A percentile compares a stretch with the other conserved stretches of the same genome.
These are phyloP conservation scores for Seison nebaliae DNA, from an alignment of 1,140 invertebrate genomes.

Conservation along the genomic window DNA sequence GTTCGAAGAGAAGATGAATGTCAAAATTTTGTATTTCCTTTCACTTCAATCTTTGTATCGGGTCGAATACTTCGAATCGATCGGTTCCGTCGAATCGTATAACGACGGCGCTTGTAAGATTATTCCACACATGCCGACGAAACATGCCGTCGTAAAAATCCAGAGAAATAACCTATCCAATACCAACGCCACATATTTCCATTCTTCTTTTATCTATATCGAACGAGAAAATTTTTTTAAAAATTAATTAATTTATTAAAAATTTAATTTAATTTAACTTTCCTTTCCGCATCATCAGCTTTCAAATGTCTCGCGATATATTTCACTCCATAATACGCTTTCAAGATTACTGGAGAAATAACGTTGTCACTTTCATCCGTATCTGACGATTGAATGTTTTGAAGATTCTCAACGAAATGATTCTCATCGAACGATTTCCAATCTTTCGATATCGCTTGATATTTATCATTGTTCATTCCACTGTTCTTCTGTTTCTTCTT, in stretches of 20 bases:
- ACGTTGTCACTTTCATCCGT: too few species aligned
- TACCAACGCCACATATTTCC: conserved; percentile 16
- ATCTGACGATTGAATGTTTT: too few species aligned
- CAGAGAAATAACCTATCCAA: conserved; percentile 28
- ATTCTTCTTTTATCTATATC: conserved; percentile 15
- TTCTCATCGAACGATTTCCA: too few species aligned
- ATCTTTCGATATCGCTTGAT: too few species aligned
- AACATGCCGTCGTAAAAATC: conserved; percentile 27
- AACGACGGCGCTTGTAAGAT: conserved; percentile 9
- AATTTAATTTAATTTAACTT: conserved; percentile 9
- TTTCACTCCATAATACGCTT: conserved; percentile 9
- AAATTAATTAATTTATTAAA: neutral
- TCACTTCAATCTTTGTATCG: too few species aligned
- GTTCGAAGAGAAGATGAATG: too few species aligned
- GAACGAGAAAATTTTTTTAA: neutral
- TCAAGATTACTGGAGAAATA: conserved; percentile 5
- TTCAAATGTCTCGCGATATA: conserved; percentile 44
- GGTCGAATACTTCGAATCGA: too few species aligned
- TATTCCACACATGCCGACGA: conserved; percentile 21
- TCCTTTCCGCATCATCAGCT: conserved; percentile 46
- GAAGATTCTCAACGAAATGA: too few species aligned
- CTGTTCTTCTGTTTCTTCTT: too few species aligned
- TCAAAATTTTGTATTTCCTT: too few species aligned
- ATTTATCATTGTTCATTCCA: too few species aligned
- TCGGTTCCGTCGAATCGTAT: too few species aligned